Evolutionary conservation across 1,140 invertebrate species (phyloP).

Genomic region (Dinoponera quadriceps): DNA sequence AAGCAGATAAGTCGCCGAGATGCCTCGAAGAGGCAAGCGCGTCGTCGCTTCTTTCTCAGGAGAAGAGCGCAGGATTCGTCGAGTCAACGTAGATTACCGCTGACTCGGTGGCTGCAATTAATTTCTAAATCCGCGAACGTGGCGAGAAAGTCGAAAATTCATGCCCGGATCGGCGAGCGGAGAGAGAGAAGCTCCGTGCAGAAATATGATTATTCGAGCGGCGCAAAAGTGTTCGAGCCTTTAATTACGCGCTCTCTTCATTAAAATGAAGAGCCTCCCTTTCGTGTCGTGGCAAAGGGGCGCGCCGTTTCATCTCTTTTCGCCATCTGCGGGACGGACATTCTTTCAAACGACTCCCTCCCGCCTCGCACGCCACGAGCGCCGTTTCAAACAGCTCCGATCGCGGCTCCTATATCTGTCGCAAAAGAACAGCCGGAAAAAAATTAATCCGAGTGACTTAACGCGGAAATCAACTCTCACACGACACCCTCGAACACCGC

Average conservation of each 20-base stretch:
- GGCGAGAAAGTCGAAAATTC: constrained; percentile 41
- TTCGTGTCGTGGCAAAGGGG: neutral
- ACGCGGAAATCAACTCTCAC: neutral
- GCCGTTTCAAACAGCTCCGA: neutral
- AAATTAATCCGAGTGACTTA: constrained; percentile 18
- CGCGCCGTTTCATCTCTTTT: constrained; percentile 22
- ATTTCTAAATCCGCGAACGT: constrained; percentile 47
- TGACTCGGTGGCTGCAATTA: constrained; percentile 41
- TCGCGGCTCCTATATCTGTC: neutral
- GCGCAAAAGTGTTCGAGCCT: constrained; percentile 34
- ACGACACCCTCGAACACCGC: neutral
- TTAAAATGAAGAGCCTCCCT: constrained; percentile 29
- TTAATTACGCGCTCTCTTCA: constrained; percentile 49
- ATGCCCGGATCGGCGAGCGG: neutral
- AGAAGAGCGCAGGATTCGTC: no score
- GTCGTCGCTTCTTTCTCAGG: neutral
- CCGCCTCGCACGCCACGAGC: neutral
- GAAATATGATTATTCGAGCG: constrained; percentile 43
- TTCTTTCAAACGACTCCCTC: constrained; percentile 12
- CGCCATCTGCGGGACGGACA: neutral
- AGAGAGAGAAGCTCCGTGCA: neutral
- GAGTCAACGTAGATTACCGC: constrained; percentile 12
- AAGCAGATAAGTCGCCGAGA: constrained; percentile 6
- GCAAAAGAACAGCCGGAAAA: constrained; percentile 17
- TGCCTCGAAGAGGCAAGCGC: neutral